Evolutionary conservation across 2,113 vertebrate species (phyloP).

Genomic region (human): GRCh38 chr3:114858001-114858500

Average conservation of each 20-base stretch:
- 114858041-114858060: constrained; percentile 61
- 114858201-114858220: constrained; percentile 74
- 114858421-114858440: constrained; percentile 82
- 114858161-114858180: constrained; percentile 65
- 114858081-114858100: constrained; percentile 67
- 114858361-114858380: constrained; percentile 80
- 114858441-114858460: constrained; percentile 81
- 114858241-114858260: constrained; percentile 39
- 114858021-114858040: constrained; percentile 39
- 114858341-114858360: constrained; percentile 82
- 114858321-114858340: constrained; percentile 80
- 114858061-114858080: constrained; percentile 61
- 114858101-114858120: constrained; percentile 73
- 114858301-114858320: constrained; percentile 75
- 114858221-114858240: constrained; percentile 63
- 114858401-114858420: constrained; percentile 82
- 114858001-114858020: constrained; percentile 54
- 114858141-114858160: constrained; percentile 70
- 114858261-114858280: constrained; percentile 72
- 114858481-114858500: constrained; percentile 78
- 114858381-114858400: constrained; percentile 81
- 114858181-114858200: constrained; percentile 64
- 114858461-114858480: constrained; percentile 80
- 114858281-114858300: constrained; percentile 70
- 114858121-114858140: constrained; percentile 71